Conservation (phyloP, 2,113 vertebrate genomes). For the Odontesthes bonariensis region DNA sequence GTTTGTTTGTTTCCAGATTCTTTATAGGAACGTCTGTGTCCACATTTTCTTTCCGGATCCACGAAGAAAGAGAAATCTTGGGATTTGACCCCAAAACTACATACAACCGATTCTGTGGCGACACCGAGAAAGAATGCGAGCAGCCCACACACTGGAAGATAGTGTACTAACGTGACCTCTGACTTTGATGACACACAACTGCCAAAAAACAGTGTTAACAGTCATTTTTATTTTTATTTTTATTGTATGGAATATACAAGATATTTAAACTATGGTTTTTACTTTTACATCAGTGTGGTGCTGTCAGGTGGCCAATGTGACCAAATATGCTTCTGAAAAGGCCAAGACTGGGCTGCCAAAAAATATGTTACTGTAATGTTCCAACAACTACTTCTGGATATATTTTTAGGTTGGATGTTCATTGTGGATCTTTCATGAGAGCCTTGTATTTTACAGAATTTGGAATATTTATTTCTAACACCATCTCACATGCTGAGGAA, state of each 20-base stretch:
- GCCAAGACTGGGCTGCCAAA: conserved; percentile 21
- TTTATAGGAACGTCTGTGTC: conserved; percentile 97
- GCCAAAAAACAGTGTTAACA: conserved; percentile 65
- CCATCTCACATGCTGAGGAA: background rate
- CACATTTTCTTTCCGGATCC: conserved; percentile 98
- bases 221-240: background rate
- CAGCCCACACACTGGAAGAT: conserved; percentile 99
- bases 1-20: conserved; percentile 78
- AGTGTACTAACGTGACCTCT: conserved; percentile 81
- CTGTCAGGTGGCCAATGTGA: conserved; percentile 54
- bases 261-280: conserved; percentile 33
- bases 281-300: conserved; percentile 41
- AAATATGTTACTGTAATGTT: conserved; percentile 26
- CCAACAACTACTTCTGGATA: conserved; percentile 24
- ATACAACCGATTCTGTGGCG: conserved; percentile 96
- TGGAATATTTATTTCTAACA: conserved; percentile 15
- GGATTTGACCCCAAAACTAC: conserved; percentile 95
- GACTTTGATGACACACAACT: conserved; percentile 42
- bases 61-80: conserved; percentile 95
- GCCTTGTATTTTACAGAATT: conserved; percentile 8
- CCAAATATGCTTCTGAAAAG: conserved; percentile 33
- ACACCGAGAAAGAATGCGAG: conserved; percentile 90
- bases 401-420: conserved; percentile 23
- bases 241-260: conserved; percentile 22
- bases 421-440: conserved; percentile 6